Evolutionary conservation across 2,113 vertebrate genomes (phyloP).

Genomic region (Hepsetus odoe): DNA sequence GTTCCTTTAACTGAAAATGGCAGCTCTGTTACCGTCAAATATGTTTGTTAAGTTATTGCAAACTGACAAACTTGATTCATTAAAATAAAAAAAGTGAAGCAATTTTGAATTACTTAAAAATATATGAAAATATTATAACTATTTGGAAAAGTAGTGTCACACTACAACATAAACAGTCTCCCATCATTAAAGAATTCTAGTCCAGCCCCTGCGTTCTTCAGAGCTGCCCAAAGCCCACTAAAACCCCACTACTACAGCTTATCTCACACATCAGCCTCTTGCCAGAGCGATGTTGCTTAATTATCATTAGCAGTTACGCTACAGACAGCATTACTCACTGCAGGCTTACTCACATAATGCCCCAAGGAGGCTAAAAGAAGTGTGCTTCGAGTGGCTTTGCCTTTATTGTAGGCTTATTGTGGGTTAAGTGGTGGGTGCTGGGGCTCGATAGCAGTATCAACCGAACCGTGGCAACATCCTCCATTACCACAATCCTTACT

Average conservation of each 20-base stretch:
- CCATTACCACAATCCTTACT: conserved; percentile 7
- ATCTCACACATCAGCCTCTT: conserved; percentile 1
- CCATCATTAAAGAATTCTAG: background rate
- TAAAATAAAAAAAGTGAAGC: no score
- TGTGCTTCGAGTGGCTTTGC: conserved; percentile 7
- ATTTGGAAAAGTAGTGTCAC: no score
- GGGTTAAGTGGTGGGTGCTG: conserved; percentile 32
- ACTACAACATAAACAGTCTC: background rate
- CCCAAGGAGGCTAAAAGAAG: background rate
- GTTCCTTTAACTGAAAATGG: no score
- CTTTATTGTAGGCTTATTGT: conserved; percentile 3
- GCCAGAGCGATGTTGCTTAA: conserved; percentile 1
- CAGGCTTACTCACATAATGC: background rate
- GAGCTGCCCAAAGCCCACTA: background rate
- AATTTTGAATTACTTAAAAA: no score
- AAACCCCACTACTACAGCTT: conserved; percentile 22
- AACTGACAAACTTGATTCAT: background rate
- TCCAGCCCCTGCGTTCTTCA: background rate
- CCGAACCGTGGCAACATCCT: conserved; percentile 18
- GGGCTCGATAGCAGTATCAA: conserved; percentile 13
- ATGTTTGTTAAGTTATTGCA: background rate
- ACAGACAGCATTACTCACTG: conserved; percentile 10
- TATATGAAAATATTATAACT: no score
- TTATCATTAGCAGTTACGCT: conserved; percentile 10
- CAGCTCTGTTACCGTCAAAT: background rate